These are phyloP conservation scores for Agrypnus murinus DNA, from an alignment of 2,888 invertebrate genomes.

Conservation along the genomic window DNA sequence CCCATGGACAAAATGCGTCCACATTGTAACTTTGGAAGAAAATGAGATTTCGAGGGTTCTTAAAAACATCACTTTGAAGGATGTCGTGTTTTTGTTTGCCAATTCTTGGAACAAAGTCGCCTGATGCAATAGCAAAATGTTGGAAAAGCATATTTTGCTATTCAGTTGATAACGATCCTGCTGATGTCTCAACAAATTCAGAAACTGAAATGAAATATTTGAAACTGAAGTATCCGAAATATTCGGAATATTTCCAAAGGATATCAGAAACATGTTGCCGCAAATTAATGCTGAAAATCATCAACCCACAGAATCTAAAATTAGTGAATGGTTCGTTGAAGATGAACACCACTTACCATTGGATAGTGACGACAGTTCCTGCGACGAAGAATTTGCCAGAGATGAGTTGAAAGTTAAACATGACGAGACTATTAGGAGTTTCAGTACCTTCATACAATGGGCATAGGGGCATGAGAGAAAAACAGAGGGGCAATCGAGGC, in stretches of 20 bases:
- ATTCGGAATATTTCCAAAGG: background rate
- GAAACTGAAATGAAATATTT: constrained; percentile 4
- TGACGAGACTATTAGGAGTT: too few species aligned
- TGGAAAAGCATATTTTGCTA: background rate
- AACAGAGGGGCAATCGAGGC: too few species aligned
- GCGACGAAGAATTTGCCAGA: too few species aligned
- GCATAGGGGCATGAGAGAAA: background rate
- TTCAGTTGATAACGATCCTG: too few species aligned
- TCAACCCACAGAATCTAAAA: background rate
- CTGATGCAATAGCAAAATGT: background rate
- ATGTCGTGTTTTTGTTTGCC: background rate
- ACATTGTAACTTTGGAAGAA: background rate
- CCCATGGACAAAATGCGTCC: too few species aligned
- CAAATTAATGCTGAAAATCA: background rate
- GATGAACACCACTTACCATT: background rate
- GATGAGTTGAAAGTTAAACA: too few species aligned
- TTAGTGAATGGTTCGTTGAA: constrained; percentile 15
- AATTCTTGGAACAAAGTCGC: background rate
- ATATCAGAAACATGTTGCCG: constrained; percentile 20
- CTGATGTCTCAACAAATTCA: constrained; percentile 3
- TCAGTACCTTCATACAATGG: too few species aligned
- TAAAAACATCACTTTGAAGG: constrained; percentile 11
- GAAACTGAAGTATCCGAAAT: background rate
- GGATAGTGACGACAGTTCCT: too few species aligned
- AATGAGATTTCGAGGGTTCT: background rate